Base-by-base conservation (phyloP, 1,140 invertebrate genomes). In the Drosophila sucinea region DNA sequence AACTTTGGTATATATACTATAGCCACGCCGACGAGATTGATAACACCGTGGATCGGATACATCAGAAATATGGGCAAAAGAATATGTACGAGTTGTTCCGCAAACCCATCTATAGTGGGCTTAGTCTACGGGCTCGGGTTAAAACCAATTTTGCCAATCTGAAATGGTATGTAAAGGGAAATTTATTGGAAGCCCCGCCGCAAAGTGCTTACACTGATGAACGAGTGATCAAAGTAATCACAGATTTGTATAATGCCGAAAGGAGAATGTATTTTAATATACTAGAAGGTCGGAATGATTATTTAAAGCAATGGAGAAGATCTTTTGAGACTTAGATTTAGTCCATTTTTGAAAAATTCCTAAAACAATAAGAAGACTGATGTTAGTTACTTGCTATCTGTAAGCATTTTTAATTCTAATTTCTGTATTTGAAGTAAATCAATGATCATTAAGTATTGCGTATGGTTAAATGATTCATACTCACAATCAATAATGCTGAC, bases 1-100 rank as follows among this genome's bases (percentile, higher is more conserved):
- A 87, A 40, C 6, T 87, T 0, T 87, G 83, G 83, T 83, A 87
- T 23, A 69, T 83, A 33, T 87, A 80, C 40, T 87, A 83, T 10
- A 55, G 73, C 1, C 54, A 56, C 1, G 8, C 60, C 1, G 41
- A 81, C 1, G 62, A 80, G 3, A 25, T 87, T 6, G 70, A 73
- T 25, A 32, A 63, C 11, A 78, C 73, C 25, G 51, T 87, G 17
- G 74, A 83, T n/a, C 65, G 57, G 1, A 75, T 85, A 32, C 77
- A 75, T 7, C 68, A 55, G 4, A 87, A 89, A 67, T 89, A 84
- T 70, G 84, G 84, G 1, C 67, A 89, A 33, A 83, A 65, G 33
- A 89, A 87, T 35, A 69, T 89, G 70, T 80, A 66, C 25, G 84
- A 89, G 32, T 65, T 89, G 29, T 89, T 81, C 27, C 62, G 84